Evolutionary conservation across 2,888 invertebrate genomes (phyloP).

Genomic region (Linnaemya tessellans): DNA sequence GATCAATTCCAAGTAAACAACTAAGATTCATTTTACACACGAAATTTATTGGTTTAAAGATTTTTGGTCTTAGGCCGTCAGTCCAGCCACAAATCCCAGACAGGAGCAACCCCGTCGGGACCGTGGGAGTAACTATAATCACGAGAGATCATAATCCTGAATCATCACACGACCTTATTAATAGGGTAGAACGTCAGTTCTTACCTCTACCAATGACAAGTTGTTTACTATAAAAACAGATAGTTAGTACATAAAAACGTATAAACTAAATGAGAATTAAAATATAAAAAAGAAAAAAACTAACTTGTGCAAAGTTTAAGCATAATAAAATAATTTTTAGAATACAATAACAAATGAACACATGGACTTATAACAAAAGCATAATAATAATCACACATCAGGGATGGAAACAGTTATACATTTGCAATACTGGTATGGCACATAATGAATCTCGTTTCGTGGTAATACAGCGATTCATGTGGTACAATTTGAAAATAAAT

Average conservation of each 20-base stretch:
- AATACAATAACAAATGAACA: background rate
- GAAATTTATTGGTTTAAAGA: conserved; percentile 19
- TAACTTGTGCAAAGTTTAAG: background rate
- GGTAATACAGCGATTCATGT: too few species aligned
- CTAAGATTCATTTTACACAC: too few species aligned
- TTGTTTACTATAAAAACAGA: background rate
- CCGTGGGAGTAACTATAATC: conserved; percentile 80
- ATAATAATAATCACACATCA: too few species aligned
- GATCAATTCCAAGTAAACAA: too few species aligned
- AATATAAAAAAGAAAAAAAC: background rate
- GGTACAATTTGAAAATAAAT: too few species aligned
- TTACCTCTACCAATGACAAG: conserved; percentile 80
- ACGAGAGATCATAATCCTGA: conserved; percentile 79
- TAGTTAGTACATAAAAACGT: background rate
- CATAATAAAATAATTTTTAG: background rate
- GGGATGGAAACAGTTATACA: too few species aligned
- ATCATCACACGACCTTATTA: conserved; percentile 81
- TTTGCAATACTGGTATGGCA: too few species aligned
- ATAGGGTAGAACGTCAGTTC: conserved; percentile 83
- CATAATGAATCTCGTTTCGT: too few species aligned
- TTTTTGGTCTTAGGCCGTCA: conserved; percentile 81
- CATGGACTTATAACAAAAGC: too few species aligned
- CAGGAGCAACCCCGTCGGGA: conserved; percentile 82
- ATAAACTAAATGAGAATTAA: conserved; percentile 77
- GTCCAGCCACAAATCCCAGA: conserved; percentile 80